These are phyloP conservation scores for Neosilurus hyrtlii DNA, from an alignment of 2,797 vertebrate genomes.

Conservation along the genomic window DNA sequence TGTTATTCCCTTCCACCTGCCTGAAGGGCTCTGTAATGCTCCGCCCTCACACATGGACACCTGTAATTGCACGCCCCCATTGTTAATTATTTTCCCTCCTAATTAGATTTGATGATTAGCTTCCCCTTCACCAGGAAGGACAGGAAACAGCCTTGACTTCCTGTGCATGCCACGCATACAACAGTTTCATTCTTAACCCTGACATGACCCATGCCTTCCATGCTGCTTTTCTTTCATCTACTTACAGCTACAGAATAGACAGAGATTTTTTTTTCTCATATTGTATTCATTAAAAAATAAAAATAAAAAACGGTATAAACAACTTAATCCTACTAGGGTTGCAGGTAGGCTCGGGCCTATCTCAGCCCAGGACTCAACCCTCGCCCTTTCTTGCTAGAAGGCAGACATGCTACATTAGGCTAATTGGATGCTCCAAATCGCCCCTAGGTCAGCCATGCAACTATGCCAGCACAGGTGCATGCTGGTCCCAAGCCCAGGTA, in stretches of 20 bases:
- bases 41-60: conserved; percentile 17
- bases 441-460: too few species aligned
- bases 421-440: too few species aligned
- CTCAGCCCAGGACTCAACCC: too few species aligned
- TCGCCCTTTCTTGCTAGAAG: too few species aligned
- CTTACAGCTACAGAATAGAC: not conserved
- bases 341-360: too few species aligned
- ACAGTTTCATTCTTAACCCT: conserved; percentile 35
- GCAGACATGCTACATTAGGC: too few species aligned
- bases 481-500: too few species aligned
- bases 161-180: not conserved
- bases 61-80: conserved; percentile 53
- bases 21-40: conserved; percentile 7
- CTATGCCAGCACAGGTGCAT: too few species aligned
- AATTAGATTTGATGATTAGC: conserved; percentile 68
- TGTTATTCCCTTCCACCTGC: conserved; percentile 1
- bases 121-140: not conserved
- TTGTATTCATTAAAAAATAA: too few species aligned
- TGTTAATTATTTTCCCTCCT: conserved; percentile 70
- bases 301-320: too few species aligned
- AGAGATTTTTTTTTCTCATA: too few species aligned
- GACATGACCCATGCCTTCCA: conserved; percentile 48
- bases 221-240: not conserved
- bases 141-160: not conserved
- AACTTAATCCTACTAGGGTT: too few species aligned